A percentile compares a stretch with the other conserved stretches of the same genome.
Evolutionary conservation across 2,113 vertebrate genomes (phyloP).

Genomic region (Cryptotis parvus): DNA sequence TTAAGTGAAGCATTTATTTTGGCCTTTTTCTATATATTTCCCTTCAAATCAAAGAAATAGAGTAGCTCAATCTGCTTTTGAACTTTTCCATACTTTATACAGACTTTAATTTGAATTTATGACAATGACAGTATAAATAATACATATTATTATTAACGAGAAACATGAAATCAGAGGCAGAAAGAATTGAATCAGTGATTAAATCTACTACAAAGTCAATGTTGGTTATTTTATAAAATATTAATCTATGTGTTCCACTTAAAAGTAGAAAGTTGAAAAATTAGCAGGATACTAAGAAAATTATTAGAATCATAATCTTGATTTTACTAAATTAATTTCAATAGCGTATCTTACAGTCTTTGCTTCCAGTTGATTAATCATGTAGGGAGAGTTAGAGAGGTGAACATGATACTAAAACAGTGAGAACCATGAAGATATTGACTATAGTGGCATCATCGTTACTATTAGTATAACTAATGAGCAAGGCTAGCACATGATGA

Average conservation of each 20-base stretch:
- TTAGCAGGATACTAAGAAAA: conserved; percentile 34
- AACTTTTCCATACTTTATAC: background rate
- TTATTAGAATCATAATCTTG: background rate
- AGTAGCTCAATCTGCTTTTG: conserved; percentile 12
- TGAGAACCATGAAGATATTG: background rate
- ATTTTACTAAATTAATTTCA: conserved; percentile 40
- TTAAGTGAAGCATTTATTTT: conserved; percentile 59
- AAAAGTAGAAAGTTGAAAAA: background rate
- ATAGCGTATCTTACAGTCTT: background rate
- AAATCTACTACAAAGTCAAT: conserved; percentile 22
- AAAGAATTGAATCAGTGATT: background rate
- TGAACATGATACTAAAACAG: background rate
- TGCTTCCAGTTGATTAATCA: background rate
- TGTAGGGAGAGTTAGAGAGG: background rate
- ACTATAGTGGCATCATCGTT: background rate
- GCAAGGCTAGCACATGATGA: background rate
- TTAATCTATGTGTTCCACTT: background rate
- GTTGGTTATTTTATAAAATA: background rate
- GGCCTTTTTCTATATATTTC: conserved; percentile 53
- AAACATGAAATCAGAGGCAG: conserved; percentile 4
- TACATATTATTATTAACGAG: background rate
- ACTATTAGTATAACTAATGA: background rate
- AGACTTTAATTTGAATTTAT: conserved; percentile 32
- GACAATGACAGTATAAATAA: background rate
- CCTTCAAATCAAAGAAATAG: conserved; percentile 45